These are phyloP conservation scores for Germaria angustata DNA, from an alignment of 2,888 invertebrate genomes.

Conservation along the genomic window DNA sequence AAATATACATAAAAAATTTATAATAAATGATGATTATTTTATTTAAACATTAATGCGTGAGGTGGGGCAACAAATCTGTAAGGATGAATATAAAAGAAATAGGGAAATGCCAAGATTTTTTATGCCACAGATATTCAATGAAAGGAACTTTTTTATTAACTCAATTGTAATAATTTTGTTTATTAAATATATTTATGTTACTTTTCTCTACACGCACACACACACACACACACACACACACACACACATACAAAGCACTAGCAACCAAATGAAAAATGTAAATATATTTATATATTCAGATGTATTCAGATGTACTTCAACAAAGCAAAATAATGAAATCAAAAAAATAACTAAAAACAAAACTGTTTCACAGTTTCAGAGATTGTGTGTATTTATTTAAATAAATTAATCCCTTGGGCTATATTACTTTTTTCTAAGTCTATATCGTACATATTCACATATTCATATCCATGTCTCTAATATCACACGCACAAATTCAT, in stretches of 20 bases:
- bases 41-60: no score
- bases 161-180: not conserved
- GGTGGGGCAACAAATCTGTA: not conserved
- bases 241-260: no score
- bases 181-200: not conserved
- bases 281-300: not conserved
- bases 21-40: not conserved
- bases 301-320: conserved; percentile 2
- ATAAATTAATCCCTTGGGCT: conserved; percentile 64
- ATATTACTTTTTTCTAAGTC: conserved; percentile 43
- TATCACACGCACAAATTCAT: not conserved
- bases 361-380: conserved; percentile 29
- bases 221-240: not conserved
- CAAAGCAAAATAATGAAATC: conserved; percentile 23
- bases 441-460: conserved; percentile 27
- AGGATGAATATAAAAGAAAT: not conserved
- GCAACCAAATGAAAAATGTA: not conserved
- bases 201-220: not conserved
- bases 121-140: no score
- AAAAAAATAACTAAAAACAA: conserved; percentile 2
- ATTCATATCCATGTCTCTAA: not conserved
- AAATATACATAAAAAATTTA: not conserved
- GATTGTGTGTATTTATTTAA: conserved; percentile 56
- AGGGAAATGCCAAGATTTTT: not conserved
- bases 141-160: not conserved